Conservation (phyloP, 2,888 invertebrate genomes). For the Ormia ochracea region DNA sequence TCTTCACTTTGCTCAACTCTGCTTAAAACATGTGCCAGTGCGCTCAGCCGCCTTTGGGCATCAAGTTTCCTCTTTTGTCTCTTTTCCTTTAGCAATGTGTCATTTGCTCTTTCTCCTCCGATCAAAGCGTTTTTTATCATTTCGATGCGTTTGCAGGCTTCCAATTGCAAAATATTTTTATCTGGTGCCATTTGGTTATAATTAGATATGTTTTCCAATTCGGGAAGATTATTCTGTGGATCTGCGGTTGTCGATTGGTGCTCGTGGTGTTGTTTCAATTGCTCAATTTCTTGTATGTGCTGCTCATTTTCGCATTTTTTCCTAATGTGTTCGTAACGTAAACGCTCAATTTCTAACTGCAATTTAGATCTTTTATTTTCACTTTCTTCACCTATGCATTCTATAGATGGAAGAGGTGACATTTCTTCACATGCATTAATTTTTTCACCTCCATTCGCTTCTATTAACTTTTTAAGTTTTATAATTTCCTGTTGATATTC, state of each 20-base stretch:
- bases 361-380: slow-evolving; percentile 68
- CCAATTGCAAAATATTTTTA: slow-evolving; percentile 66
- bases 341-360: slow-evolving; percentile 75
- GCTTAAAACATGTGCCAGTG: slow-evolving; percentile 79
- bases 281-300: slow-evolving; percentile 66
- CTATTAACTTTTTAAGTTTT: slow-evolving; percentile 78
- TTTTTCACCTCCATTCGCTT: slow-evolving; percentile 50
- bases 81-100: slow-evolving; percentile 83
- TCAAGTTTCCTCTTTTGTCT: slow-evolving; percentile 82
- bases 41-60: slow-evolving; percentile 81
- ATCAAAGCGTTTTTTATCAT: slow-evolving; percentile 86
- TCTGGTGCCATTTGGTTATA: not conserved
- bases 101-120: slow-evolving; percentile 86
- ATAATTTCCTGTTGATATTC: slow-evolving; percentile 91
- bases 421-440: slow-evolving; percentile 47
- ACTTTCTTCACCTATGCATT: slow-evolving; percentile 78
- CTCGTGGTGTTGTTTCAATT: slow-evolving; percentile 67
- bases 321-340: slow-evolving; percentile 70
- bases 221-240: not conserved
- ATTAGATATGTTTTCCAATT: not conserved
- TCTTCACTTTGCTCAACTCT: slow-evolving; percentile 83
- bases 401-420: slow-evolving; percentile 4
- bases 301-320: slow-evolving; percentile 69
- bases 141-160: slow-evolving; percentile 77
- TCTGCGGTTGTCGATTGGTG: slow-evolving; percentile 64